Percentiles rank a stretch among this genome's conserved stretches.
Evolutionary conservation across 2,113 vertebrate genomes (phyloP).

Genomic region (Otus sunia): DNA sequence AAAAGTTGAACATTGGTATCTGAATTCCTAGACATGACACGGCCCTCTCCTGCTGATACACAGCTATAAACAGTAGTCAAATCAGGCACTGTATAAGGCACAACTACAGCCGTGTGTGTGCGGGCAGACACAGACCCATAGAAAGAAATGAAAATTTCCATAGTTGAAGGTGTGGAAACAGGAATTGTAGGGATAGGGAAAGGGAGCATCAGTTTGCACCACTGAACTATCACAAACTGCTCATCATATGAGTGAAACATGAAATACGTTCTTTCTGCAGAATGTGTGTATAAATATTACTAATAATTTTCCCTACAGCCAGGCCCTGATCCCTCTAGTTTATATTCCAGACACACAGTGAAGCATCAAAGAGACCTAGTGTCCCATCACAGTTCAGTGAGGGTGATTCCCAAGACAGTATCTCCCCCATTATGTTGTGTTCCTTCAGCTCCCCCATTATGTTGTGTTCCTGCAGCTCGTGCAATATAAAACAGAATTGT

Average conservation of each 20-base stretch:
- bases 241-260: not conserved
- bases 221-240: not conserved
- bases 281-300: not conserved
- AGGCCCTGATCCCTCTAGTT: not conserved
- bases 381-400: not conserved
- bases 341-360: not conserved
- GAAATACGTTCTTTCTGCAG: not conserved
- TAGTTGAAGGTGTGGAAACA: not conserved
- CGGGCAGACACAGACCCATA: not conserved
- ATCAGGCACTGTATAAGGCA: not conserved
- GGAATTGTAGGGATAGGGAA: not conserved
- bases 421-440: not conserved
- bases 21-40: not conserved
- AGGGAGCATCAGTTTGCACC: not conserved
- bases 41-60: not conserved
- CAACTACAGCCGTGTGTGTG: not conserved
- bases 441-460: not conserved
- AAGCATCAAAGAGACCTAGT: not conserved
- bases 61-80: not conserved
- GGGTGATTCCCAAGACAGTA: not conserved
- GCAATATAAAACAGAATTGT: not conserved
- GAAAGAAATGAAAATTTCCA: not conserved
- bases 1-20: not conserved
- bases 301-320: not conserved
- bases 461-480: not conserved